Conservation (phyloP, 2,888 invertebrate genomes). For the Chesias legatella region DNA sequence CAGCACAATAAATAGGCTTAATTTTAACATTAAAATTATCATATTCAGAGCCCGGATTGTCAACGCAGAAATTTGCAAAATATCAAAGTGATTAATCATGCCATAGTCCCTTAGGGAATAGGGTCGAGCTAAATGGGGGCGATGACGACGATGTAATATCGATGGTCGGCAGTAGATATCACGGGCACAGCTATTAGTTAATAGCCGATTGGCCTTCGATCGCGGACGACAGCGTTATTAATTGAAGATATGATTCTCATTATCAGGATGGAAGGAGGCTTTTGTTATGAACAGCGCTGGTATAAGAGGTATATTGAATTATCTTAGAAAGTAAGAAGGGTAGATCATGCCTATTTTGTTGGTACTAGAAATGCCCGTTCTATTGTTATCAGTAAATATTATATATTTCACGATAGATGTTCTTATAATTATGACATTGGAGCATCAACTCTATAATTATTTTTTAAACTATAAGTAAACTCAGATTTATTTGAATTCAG, state of each 20-base stretch:
- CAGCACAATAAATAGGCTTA: slow-evolving; percentile 29
- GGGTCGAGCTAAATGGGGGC: slow-evolving; percentile 15
- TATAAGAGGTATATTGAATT: no score
- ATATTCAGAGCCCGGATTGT: slow-evolving; percentile 41
- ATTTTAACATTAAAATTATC: slow-evolving; percentile 34
- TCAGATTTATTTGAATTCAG: no score
- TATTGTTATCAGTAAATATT: no score
- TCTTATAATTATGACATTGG: no score
- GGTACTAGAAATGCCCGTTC: no score
- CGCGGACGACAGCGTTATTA: slow-evolving; percentile 37
- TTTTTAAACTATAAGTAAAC: no score
- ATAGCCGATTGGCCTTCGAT: slow-evolving; percentile 31
- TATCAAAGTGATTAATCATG: slow-evolving; percentile 50
- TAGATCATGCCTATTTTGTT: no score
- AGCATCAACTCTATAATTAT: no score
- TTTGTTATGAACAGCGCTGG: slow-evolving; percentile 3
- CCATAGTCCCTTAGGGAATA: slow-evolving; percentile 32
- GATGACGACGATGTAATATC: slow-evolving; percentile 23
- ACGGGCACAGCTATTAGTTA: slow-evolving; percentile 38
- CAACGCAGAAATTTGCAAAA: slow-evolving; percentile 39
- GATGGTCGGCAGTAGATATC: slow-evolving; percentile 25
- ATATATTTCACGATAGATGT: no score
- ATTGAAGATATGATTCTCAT: slow-evolving; percentile 31
- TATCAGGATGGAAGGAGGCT: slow-evolving; percentile 22
- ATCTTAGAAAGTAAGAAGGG: no score